These are phyloP conservation scores for Crepidodera aurea DNA, from an alignment of 2,888 invertebrate genomes.

Conservation along the genomic window DNA sequence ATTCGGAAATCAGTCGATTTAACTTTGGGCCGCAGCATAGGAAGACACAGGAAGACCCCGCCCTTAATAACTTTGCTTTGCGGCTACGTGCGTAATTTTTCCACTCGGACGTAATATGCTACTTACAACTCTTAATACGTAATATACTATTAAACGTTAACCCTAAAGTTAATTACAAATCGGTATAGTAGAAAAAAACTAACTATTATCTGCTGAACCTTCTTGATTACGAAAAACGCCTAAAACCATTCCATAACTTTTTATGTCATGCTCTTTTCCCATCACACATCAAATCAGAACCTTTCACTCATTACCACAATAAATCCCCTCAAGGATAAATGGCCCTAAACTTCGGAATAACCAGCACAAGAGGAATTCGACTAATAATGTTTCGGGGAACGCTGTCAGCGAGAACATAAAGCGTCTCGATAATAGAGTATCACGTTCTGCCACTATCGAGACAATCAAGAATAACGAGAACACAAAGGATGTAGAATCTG, in stretches of 20 bases:
- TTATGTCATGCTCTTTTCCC: neutral
- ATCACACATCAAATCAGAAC: conserved; percentile 3
- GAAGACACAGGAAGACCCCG: too few relatives aligned
- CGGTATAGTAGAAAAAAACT: neutral
- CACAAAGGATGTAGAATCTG: conserved; percentile 11
- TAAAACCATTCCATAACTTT: neutral
- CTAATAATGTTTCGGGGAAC: conserved; percentile 19
- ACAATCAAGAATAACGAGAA: conserved; percentile 36
- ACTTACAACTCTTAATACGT: too few relatives aligned
- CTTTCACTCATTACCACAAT: neutral
- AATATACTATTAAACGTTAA: too few relatives aligned
- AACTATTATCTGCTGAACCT: neutral
- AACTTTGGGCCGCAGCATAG: too few relatives aligned
- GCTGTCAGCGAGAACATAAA: conserved; percentile 24
- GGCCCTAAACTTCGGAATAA: conserved; percentile 13
- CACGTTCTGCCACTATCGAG: conserved; percentile 28
- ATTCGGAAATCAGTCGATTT: too few relatives aligned
- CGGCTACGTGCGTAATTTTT: too few relatives aligned
- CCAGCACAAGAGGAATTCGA: conserved; percentile 6
- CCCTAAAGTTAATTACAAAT: too few relatives aligned
- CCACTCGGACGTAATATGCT: too few relatives aligned
- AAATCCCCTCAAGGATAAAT: conserved; percentile 11
- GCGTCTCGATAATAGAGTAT: conserved; percentile 30
- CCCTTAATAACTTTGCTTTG: too few relatives aligned
- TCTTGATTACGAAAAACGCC: neutral